Percentiles rank a stretch among this genome's conserved stretches.
Conservation (phyloP, 2,113 vertebrate genomes). For the Epinephelus lanceolatus region DNA sequence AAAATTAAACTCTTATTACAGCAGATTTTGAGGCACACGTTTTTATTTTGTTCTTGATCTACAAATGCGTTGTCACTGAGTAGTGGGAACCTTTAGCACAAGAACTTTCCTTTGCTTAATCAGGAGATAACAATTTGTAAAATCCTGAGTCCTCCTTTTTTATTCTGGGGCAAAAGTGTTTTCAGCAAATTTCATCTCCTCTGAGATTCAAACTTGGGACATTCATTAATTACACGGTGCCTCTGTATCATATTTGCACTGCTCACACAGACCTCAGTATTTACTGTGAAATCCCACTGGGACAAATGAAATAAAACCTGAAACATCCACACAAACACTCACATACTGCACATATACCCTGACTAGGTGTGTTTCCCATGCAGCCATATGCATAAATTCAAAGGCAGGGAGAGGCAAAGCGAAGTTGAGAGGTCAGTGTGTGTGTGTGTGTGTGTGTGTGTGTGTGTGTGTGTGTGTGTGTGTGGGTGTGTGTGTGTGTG, state of each 20-base stretch:
- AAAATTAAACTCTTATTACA: background rate
- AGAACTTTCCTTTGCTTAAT: conserved; percentile 16
- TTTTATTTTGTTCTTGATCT: background rate
- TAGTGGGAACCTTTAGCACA: background rate
- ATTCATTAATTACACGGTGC: conserved; percentile 40
- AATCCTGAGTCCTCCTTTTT: conserved; percentile 30
- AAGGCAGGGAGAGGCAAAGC: background rate
- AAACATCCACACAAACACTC: background rate
- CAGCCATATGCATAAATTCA: background rate
- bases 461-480: background rate
- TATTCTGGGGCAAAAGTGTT: conserved; percentile 22
- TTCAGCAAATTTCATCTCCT: conserved; percentile 35
- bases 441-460: conserved; percentile 5
- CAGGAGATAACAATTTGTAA: background rate
- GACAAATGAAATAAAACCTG: conserved; percentile 11
- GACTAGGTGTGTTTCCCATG: conserved; percentile 9
- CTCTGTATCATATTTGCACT: background rate
- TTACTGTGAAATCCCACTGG: conserved; percentile 36
- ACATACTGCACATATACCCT: background rate
- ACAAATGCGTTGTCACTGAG: background rate
- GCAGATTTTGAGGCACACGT: background rate
- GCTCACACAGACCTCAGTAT: conserved; percentile 29
- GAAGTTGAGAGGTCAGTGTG: background rate
- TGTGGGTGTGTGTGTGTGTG: conserved; percentile 15
- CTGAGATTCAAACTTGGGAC: conserved; percentile 1